Evolutionary conservation across 2,888 invertebrate genomes (phyloP).

Genomic region (Strigamia transsilvanica): DNA sequence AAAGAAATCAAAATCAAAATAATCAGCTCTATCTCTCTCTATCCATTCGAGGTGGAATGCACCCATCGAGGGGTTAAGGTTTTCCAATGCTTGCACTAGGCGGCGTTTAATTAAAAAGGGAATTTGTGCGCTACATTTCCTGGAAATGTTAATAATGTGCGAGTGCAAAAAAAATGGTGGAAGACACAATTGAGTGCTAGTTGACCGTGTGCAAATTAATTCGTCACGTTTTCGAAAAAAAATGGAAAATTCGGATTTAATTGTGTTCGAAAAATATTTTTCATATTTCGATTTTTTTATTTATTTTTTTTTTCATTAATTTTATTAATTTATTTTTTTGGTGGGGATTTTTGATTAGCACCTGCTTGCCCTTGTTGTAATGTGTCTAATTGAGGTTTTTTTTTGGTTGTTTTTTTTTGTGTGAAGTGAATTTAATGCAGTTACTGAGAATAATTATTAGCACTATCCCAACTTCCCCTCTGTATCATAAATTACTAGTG

Average conservation of each 20-base stretch:
- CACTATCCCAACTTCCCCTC: background rate
- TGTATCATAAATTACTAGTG: background rate
- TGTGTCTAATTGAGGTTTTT: background rate
- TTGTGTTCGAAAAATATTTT: background rate
- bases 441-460: background rate
- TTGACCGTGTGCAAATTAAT: background rate
- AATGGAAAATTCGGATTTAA: no score
- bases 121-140: background rate
- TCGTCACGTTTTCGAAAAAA: background rate
- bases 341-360: background rate
- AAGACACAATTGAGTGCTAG: background rate
- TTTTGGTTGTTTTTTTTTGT: background rate
- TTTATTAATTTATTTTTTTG: no score
- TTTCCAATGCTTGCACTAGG: background rate
- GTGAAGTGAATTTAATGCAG: background rate
- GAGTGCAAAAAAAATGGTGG: background rate
- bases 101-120: conserved; percentile 1
- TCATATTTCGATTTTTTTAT: no score
- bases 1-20: no score
- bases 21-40: no score
- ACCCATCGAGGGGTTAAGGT: background rate
- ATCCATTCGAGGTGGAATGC: no score
- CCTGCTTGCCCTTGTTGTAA: background rate
- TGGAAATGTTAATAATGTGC: background rate
- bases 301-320: no score